Evolutionary conservation across 2,888 invertebrate genomes (phyloP).

Genomic region (Spicauda simplicius): DNA sequence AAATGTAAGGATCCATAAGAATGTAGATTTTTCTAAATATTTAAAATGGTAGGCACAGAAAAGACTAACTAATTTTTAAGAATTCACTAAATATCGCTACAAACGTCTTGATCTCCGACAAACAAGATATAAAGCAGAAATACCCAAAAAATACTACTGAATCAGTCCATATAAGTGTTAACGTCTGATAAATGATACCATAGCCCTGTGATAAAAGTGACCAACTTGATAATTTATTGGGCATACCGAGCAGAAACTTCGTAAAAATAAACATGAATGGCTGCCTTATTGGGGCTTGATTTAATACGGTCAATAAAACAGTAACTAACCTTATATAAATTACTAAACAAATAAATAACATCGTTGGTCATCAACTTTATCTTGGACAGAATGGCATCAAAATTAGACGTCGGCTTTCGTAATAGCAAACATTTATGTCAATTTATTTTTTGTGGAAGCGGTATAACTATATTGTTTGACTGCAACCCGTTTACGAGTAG

Average conservation of each 20-base stretch:
- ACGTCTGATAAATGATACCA: slow-evolving; percentile 72
- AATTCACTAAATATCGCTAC: too few relatives aligned
- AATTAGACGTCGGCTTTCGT: slow-evolving; percentile 29
- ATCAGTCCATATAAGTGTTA: slow-evolving; percentile 60
- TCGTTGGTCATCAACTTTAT: slow-evolving; percentile 78
- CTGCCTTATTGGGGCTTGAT: slow-evolving; percentile 85
- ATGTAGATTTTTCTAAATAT: too few relatives aligned
- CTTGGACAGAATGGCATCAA: slow-evolving; percentile 43
- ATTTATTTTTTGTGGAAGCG: slow-evolving; percentile 17
- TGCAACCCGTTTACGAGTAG: too few relatives aligned
- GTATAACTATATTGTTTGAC: background rate
- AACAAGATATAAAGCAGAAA: background rate
- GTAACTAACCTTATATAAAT: slow-evolving; percentile 85
- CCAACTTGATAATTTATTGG: slow-evolving; percentile 82
- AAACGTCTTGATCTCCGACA: background rate
- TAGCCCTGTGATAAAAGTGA: slow-evolving; percentile 81
- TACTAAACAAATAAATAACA: slow-evolving; percentile 85
- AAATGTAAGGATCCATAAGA: too few relatives aligned
- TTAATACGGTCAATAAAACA: slow-evolving; percentile 83
- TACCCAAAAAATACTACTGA: background rate
- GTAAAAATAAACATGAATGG: slow-evolving; percentile 85
- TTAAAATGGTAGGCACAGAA: too few relatives aligned
- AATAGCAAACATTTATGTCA: slow-evolving; percentile 33
- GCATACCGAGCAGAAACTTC: slow-evolving; percentile 81
- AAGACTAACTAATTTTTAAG: too few relatives aligned